These are phyloP conservation scores for Parthenolecanium corni DNA, from an alignment of 2,888 invertebrate species.

Conservation along the genomic window DNA sequence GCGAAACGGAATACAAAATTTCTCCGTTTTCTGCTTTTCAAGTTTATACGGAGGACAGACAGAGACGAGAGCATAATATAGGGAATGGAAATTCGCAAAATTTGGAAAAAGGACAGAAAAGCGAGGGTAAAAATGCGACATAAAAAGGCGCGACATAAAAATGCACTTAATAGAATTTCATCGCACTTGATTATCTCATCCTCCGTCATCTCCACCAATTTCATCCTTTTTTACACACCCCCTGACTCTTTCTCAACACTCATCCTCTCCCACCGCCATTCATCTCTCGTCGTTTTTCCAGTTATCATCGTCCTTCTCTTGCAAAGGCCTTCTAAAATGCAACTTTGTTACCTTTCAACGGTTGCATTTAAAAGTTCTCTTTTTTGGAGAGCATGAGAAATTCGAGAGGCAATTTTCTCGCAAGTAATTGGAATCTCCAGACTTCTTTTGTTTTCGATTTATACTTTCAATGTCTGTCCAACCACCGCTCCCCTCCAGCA, in stretches of 20 bases:
- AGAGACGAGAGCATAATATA: no score
- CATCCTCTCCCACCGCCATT: no score
- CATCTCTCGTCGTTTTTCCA: no score
- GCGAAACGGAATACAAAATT: neutral
- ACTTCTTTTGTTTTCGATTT: constrained; percentile 14
- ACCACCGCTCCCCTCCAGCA: neutral
- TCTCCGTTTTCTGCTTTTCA: no score
- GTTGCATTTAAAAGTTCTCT: constrained; percentile 15
- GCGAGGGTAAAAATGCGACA: neutral
- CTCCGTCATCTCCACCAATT: constrained; percentile 3
- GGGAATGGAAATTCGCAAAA: neutral
- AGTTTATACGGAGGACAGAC: no score
- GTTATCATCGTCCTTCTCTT: neutral
- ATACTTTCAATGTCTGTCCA: neutral
- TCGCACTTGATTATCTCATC: constrained; percentile 20
- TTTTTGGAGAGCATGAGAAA: constrained; percentile 1
- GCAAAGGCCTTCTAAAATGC: constrained; percentile 17
- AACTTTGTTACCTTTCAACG: constrained; percentile 25
- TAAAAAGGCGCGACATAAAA: constrained; percentile 9
- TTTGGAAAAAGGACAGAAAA: neutral
- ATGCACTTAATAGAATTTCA: constrained; percentile 24
- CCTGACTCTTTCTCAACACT: no score
- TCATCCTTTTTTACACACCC: neutral
- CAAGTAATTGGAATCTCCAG: constrained; percentile 16
- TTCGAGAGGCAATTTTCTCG: constrained; percentile 18